Evolutionary conservation across 2,888 invertebrate genomes (phyloP), one percentile per base, ranked within the genome.

Genomic region (Baronia brevicornis): DNA sequence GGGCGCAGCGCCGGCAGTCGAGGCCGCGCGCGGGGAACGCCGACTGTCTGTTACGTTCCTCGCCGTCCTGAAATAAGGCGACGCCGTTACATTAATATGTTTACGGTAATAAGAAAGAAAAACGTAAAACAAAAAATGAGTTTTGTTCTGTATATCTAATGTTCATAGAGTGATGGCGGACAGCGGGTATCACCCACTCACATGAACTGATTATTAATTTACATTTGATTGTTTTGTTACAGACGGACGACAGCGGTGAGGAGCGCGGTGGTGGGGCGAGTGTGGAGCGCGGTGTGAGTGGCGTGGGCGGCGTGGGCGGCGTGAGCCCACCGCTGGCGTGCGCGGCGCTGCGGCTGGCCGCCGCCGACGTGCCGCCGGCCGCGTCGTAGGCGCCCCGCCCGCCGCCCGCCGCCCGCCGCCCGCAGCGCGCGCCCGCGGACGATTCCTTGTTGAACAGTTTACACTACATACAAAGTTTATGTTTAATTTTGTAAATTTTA

Each of bases 201-300:
- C n/a, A 10, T 23, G 3, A 17, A n/a, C n/a, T n/a, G n/a, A n/a
- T n/a, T 17, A 6, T 5, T 17, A 17, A 17, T 17, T 17, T 17
- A 14, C 1, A 2, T 17, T 5, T 17, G 1, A 11, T 5, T 12
- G 6, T 8, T 2, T 22, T 5, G 9, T 15, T 21, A n/a, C 37
- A 39, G 41, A 24, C 43, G 40, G 51, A 58, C 17, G 41, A 49
- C 1, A 51, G 51, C 15, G 44, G 49, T 24, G 67, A 61, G 9
- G 56, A 54, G 36, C 39, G 46, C 29, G 28, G 29, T 22, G 41
- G 32, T 35, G 46, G 40, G 24, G 28, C 26, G 24, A 23, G 87
- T 87, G 59, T 60, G 87, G 40, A 86, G 86, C 10, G 80, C 86
- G 17, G 79, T 85, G 61, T 79, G 30, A 24, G 36, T 26, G 26